Base-by-base conservation (phyloP, 2,113 vertebrate species). In the Rutilus rutilus region DNA sequence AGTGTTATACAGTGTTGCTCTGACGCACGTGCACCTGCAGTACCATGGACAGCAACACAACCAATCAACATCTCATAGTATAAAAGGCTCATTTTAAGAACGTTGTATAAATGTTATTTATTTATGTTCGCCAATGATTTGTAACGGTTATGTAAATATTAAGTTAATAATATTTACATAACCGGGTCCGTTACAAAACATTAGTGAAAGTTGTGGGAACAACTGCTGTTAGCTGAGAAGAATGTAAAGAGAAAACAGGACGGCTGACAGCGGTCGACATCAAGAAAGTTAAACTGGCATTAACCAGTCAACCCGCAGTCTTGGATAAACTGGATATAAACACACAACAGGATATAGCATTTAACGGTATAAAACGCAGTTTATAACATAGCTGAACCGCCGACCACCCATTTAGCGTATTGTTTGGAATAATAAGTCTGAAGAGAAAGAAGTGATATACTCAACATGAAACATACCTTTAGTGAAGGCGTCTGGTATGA, bases 261-360 rank as follows among this genome's bases (percentile, higher is more conserved):
- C 21, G 19, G 77, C 90, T 92, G 92, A 88, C 92, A 94, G 88
- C 92, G 91, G 0, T 85, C 12, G 42, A n/a, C 90, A 62, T 91
- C 90, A 3, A 92, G 88, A 47, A 92, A 90, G 33, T 87, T 87
- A 19, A 91, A 36, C 14, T 12, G 85, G 8, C 10, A 74, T 21
- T 54, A 54, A 21, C 19, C 19, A 21, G 52, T 57, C 6, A 57
- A 21, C 6, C 19, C 52, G 52, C 52, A 57, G 30, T 94, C 91
- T 91, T 1, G 91, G 2, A 21, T 93, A 84, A 54, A 83, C 80
- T 39, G 33, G 6, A 74, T 42, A 36, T 84, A 27, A 73, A 85
- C 5, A 82, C 45, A 78, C 10, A 5, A 12, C 23, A 30, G 23
- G n/a, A 30, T 21, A 6, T 62, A 19, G n/a, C 47, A 74, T 25